Evolutionary conservation across 2,797 vertebrate genomes (phyloP).

Genomic region (Phaenicophaeus curvirostris): DNA sequence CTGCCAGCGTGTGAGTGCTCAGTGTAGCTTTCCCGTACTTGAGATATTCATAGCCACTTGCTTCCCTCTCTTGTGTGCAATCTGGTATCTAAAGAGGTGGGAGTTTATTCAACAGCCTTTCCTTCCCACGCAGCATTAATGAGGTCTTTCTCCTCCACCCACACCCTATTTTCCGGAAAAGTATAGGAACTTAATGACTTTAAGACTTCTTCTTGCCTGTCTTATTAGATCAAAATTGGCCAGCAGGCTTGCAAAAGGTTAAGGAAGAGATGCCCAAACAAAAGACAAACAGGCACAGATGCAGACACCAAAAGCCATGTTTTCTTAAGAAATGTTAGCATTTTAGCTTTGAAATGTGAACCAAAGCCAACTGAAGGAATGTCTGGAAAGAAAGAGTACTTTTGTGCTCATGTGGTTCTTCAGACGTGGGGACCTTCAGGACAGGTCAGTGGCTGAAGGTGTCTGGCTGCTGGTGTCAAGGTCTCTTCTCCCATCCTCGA

Average conservation of each 20-base stretch:
- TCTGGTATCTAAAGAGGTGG: slow-evolving; percentile 6
- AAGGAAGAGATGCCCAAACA: not conserved
- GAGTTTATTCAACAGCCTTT: slow-evolving; percentile 13
- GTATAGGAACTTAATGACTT: not conserved
- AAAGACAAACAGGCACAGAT: not conserved
- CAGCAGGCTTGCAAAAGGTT: not conserved
- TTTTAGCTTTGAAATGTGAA: not conserved
- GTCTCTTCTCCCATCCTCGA: not conserved
- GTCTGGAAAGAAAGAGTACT: not conserved
- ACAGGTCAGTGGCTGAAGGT: not conserved
- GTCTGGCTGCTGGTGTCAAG: not conserved
- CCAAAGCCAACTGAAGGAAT: not conserved
- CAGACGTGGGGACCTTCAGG: not conserved
- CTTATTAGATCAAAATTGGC: not conserved
- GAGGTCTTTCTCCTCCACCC: slow-evolving; percentile 26
- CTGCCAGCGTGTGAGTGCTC: not conserved
- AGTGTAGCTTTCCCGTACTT: not conserved
- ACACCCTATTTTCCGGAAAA: not conserved
- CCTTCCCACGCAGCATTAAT: not conserved
- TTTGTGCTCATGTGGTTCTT: not conserved
- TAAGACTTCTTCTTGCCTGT: not conserved
- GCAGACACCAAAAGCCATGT: not conserved
- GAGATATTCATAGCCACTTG: not conserved
- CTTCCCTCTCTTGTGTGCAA: not conserved
- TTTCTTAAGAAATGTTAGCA: not conserved